Base-by-base conservation (phyloP, 2,797 vertebrate species). In the Potorous gilbertii region DNA sequence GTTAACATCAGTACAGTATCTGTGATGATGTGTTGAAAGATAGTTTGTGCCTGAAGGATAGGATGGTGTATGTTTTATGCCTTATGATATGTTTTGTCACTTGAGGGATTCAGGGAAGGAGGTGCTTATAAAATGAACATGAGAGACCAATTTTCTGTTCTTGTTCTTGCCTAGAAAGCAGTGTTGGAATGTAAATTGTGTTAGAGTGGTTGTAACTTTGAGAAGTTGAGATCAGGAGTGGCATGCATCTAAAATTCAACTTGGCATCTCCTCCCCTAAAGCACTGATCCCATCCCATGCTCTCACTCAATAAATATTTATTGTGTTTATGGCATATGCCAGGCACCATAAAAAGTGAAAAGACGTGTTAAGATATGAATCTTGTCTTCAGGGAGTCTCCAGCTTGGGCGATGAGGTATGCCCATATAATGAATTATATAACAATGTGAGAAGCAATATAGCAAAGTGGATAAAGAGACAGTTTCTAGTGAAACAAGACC, bases 1-100 rank as follows among this genome's bases (percentile, higher is more conserved):
- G 92, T 91, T 95, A 94, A 93, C 90, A 95, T 55, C 94, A 59
- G n/a, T 4, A 52, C 50, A 56, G 27, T 52, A 91, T 95, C 92
- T 0, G 0, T 93, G 94, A 94, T 28, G 50, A 96, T 81, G 55
- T 55, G 0, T 54, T 96, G 94, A 97, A 98, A 95, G 93, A 94
- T 90, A 29, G 28, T 95, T 97, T 96, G 95, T 92, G 91, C 91
- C 46, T 90, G 0, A 96, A 97, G 92, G 54, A 12, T 0, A 93
- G n/a, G 95, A 94, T 93, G 91, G 9, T 92, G 0, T 28, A 2
- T 54, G n/a, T 93, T 98, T 96, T 94, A 94, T 96, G 28, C 90
- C 90, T 55, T 34, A 97, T 93, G 55, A 95, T 54, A 31, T 93
- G 92, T 97, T 96, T 97, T 96, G 96, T 96, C 74, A 93, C 95